Percentiles rank a stretch among this genome's conserved stretches.
Evolutionary conservation across 1,140 invertebrate species (phyloP).

Genomic region (Centruroides vittatus): DNA sequence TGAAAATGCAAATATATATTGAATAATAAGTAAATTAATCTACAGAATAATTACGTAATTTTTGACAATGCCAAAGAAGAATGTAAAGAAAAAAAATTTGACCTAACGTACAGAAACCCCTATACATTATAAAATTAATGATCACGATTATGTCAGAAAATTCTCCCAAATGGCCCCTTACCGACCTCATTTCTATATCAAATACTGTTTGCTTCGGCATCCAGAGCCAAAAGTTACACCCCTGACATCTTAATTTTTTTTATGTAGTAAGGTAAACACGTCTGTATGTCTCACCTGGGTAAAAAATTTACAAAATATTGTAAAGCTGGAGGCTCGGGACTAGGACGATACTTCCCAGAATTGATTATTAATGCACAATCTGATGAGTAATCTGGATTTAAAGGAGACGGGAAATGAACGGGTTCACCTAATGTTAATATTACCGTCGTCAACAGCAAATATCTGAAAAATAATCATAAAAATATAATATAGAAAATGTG

Average conservation of each 20-base stretch:
- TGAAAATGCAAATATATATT: too few relatives aligned
- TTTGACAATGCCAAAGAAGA: too few relatives aligned
- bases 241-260: background rate
- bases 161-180: background rate
- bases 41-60: too few relatives aligned
- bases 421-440: conserved; percentile 11
- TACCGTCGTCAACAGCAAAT: conserved; percentile 11
- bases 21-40: too few relatives aligned
- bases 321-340: conserved; percentile 1
- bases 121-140: background rate
- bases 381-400: conserved; percentile 5
- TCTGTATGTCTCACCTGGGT: conserved; percentile 6
- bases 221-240: background rate
- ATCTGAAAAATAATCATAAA: conserved; percentile 1
- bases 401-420: conserved; percentile 8
- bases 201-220: background rate
- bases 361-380: conserved; percentile 12
- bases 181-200: background rate
- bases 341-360: conserved; percentile 7
- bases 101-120: background rate
- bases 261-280: background rate
- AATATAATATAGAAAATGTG: too few relatives aligned
- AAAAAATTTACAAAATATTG: conserved; percentile 13
- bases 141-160: background rate
- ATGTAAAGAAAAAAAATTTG: background rate